Evolutionary conservation across 2,888 invertebrate genomes (phyloP).

Genomic region (Smittia sp.): DNA sequence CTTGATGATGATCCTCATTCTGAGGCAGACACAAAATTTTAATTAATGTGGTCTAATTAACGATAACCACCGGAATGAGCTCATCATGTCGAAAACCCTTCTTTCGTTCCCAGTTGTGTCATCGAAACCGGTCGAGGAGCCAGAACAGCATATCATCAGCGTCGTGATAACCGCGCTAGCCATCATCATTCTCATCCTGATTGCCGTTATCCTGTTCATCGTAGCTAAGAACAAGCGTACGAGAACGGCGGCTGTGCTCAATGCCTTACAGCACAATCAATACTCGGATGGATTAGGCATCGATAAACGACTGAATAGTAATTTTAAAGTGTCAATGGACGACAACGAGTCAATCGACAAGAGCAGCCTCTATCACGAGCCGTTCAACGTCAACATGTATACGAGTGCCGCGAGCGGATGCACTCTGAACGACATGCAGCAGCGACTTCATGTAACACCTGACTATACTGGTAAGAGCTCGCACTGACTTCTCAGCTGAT

Average conservation of each 20-base stretch:
- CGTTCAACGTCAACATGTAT: conserved; percentile 55
- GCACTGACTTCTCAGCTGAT: background rate
- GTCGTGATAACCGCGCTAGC: conserved; percentile 68
- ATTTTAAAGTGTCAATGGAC: conserved; percentile 54
- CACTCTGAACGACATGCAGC: conserved; percentile 53
- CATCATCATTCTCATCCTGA: conserved; percentile 68
- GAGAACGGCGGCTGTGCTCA: conserved; percentile 53
- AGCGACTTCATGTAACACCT: conserved; percentile 56
- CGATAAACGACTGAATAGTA: conserved; percentile 55
- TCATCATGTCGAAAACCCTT: background rate
- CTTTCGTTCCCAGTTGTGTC: conserved; percentile 49
- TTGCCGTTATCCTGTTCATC: conserved; percentile 68
- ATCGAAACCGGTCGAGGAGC: conserved; percentile 59
- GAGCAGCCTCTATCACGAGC: conserved; percentile 55
- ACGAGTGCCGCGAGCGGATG: conserved; percentile 55
- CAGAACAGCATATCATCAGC: conserved; percentile 61
- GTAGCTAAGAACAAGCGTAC: conserved; percentile 62
- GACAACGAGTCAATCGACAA: conserved; percentile 55
- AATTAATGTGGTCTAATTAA: conserved; percentile 36
- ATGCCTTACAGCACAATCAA: conserved; percentile 54
- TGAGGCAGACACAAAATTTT: background rate
- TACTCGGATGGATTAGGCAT: conserved; percentile 53
- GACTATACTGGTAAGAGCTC: conserved; percentile 58
- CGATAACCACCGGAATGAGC: conserved; percentile 7
- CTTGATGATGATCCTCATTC: background rate